Percentiles rank a stretch among this genome's conserved stretches.
Evolutionary conservation across 30 jellyfish, hydroid and myxozoan species (phyloP).

Genomic region (Mastigias papua): DNA sequence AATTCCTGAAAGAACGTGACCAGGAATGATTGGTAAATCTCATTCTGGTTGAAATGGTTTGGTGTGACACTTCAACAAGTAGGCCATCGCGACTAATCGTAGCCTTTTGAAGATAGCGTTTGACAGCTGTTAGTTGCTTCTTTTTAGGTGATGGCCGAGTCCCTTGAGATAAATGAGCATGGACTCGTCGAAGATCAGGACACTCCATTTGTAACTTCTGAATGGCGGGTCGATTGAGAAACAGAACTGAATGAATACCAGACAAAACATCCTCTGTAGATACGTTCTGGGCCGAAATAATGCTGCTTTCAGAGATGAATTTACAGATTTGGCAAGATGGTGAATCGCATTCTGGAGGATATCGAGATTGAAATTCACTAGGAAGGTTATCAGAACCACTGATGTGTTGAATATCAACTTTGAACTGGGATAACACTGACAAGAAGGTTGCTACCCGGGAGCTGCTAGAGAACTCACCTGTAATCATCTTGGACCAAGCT

Average conservation of each 20-base stretch:
- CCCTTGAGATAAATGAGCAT: background rate
- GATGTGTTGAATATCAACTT: slow-evolving; percentile 36
- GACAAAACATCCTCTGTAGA: background rate
- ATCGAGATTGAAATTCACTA: slow-evolving; percentile 17
- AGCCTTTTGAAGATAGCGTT: background rate
- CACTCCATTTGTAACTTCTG: background rate
- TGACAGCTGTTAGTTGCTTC: background rate
- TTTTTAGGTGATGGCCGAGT: background rate
- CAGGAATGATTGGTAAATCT: slow-evolving; percentile 44
- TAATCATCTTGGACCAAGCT: slow-evolving; percentile 48
- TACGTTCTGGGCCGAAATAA: background rate
- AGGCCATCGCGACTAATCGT: background rate
- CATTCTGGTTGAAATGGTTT: background rate
- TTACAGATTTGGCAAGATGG: background rate
- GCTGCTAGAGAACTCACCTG: slow-evolving; percentile 63
- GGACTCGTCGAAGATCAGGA: background rate
- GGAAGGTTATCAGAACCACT: slow-evolving; percentile 24
- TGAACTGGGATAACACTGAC: slow-evolving; percentile 35
- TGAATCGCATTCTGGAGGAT: background rate
- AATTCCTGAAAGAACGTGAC: slow-evolving; percentile 23
- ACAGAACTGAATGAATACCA: background rate
- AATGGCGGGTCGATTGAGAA: background rate
- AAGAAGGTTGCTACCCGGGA: slow-evolving; percentile 42
- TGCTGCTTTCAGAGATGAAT: background rate
- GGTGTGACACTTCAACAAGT: background rate